Evolutionary conservation across 2,797 vertebrate species (phyloP).

Genomic region (Sebastolobus altivelis): DNA sequence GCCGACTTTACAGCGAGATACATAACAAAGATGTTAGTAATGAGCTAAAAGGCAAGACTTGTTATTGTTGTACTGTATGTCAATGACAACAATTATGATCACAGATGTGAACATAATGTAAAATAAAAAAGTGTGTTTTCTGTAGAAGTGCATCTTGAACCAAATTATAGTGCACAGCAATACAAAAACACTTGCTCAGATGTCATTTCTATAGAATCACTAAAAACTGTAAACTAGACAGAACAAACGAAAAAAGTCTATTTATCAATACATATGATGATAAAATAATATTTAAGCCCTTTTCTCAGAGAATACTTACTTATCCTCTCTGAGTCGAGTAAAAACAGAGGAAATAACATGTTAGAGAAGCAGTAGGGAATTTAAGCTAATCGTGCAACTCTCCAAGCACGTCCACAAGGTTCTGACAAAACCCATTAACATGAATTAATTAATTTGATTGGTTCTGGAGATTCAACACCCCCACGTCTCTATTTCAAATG

Average conservation of each 20-base stretch:
- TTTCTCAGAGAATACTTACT: conserved; percentile 71
- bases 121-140: conserved; percentile 8
- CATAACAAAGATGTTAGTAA: conserved; percentile 8
- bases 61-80: background rate
- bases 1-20: background rate
- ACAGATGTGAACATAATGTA: conserved; percentile 11
- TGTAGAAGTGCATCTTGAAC: conserved; percentile 52
- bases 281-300: conserved; percentile 1
- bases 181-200: conserved; percentile 40
- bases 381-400: no score
- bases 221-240: background rate
- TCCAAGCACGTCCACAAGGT: background rate
- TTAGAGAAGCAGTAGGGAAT: conserved; percentile 35
- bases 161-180: background rate
- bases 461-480: background rate
- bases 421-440: background rate
- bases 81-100: conserved; percentile 18
- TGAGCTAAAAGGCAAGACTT: background rate
- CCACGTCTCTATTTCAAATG: no score
- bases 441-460: background rate
- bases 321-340: conserved; percentile 75
- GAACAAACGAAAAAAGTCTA: background rate
- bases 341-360: conserved; percentile 54
- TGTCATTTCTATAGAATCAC: conserved; percentile 60
- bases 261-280: background rate